Percentiles rank a stretch among this genome's conserved stretches.
These are phyloP conservation scores for Arctocebus calabarensis DNA, from an alignment of 2,797 vertebrate species.

Conservation along the genomic window DNA sequence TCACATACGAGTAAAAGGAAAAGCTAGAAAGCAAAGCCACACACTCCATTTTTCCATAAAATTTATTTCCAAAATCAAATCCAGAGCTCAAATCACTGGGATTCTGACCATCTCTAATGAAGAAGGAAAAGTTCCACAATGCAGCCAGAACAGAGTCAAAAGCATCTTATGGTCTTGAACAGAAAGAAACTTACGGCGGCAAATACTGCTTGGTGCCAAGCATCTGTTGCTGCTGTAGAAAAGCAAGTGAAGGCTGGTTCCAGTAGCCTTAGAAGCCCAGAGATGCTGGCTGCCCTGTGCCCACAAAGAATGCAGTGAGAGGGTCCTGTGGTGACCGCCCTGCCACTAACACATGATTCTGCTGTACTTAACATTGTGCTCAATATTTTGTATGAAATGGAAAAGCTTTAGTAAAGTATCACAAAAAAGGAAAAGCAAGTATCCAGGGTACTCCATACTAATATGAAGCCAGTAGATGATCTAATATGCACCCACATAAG, in stretches of 20 bases:
- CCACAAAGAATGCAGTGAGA: neutral
- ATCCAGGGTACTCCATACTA: no score
- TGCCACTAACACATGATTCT: neutral
- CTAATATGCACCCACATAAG: no score
- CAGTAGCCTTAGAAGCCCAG: neutral
- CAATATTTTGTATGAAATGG: neutral
- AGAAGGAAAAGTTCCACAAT: slow-evolving; percentile 12
- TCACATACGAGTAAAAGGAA: slow-evolving; percentile 46
- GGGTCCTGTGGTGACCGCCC: neutral
- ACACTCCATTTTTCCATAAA: slow-evolving; percentile 34
- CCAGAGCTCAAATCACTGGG: slow-evolving; percentile 45
- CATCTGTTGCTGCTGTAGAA: slow-evolving; percentile 66
- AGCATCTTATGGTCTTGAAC: slow-evolving; percentile 40
- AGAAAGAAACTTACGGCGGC: slow-evolving; percentile 55
- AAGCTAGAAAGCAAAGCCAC: slow-evolving; percentile 50
- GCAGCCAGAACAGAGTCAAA: slow-evolving; percentile 47
- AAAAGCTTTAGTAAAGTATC: neutral
- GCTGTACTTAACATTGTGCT: neutral
- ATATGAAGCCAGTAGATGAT: no score
- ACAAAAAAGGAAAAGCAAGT: no score
- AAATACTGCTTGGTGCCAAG: slow-evolving; percentile 12
- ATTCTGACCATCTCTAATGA: slow-evolving; percentile 48
- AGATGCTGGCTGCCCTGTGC: neutral
- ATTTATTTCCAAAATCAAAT: slow-evolving; percentile 61
- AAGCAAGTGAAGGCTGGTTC: neutral